Evolutionary conservation across 2,888 invertebrate species (phyloP), one percentile per base, ranked within the genome.

Genomic region (Pasiphila rectangulata): DNA sequence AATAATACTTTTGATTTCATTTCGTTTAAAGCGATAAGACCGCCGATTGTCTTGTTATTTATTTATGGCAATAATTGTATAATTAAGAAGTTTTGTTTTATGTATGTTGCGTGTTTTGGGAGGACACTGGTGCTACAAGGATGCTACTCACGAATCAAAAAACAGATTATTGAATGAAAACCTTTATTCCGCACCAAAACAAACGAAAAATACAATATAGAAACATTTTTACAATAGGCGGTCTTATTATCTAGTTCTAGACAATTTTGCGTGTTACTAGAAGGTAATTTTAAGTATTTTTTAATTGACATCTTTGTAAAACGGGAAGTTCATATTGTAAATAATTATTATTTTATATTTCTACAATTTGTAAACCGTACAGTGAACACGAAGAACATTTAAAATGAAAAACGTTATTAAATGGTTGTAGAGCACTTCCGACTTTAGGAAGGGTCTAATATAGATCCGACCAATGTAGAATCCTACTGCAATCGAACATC

Each of bases 161-260:
- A 49, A 40, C 44, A 45, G 36, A 36, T 51, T 25, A 17, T 40
- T 24, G 38, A 23, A 49, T 34, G 16, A 6, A 35, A 47, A 55
- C 36, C 25, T 46, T 51, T 49, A 49, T 49, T 49, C 34, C 44
- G 44, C 49, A 49, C 36, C 40, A 41, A 25, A 49, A 48, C 34
- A 42, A 44, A 19, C 37, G 39, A 41, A 44, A 34, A 40, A 30
- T 27, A 54, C 40, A 37, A 20, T n/a, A n/a, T n/a, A n/a, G n/a
- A n/a, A 16, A 34, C 34, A 46, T 16, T 23, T 36, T 2, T 47
- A 35, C 43, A 49, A 15, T 24, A 45, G 49, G 49, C 44, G 49
- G 49, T 40, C 44, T 45, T 49, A 45, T 23, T 25, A 35, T 35
- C 45, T 47, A 47, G 6, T n/a, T 44, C 51, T 49, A 35, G 51